A percentile compares a stretch with the other conserved stretches of the same genome.
These are phyloP conservation scores for Drosophila acutilabella DNA, from an alignment of 2,888 invertebrate species.

Conservation along the genomic window DNA sequence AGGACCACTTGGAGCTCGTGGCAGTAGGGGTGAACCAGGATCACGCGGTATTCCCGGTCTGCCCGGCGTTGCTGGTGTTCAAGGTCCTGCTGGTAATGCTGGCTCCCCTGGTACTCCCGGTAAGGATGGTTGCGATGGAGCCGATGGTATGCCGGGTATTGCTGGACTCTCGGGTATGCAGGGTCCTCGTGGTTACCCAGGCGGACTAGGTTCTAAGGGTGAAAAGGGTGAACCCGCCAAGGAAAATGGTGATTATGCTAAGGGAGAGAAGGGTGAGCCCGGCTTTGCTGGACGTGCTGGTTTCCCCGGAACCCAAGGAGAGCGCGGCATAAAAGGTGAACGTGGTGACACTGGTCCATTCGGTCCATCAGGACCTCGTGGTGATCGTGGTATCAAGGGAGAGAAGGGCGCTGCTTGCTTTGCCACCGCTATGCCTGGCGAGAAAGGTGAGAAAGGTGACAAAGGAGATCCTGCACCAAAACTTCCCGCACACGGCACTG, in stretches of 20 bases:
- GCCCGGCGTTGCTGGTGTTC: conserved; percentile 88
- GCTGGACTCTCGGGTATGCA: conserved; percentile 89
- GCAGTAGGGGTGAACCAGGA: conserved; percentile 94
- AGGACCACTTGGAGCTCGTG: conserved; percentile 92
- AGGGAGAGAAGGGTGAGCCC: conserved; percentile 94
- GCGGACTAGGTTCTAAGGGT: conserved; percentile 86
- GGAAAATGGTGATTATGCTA: conserved; percentile 86
- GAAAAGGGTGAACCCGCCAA: conserved; percentile 92
- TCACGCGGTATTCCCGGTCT: conserved; percentile 95
- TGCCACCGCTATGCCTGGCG: conserved; percentile 85
- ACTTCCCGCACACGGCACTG: conserved; percentile 39
- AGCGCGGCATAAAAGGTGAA: conserved; percentile 92
- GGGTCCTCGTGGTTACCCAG: conserved; percentile 91
- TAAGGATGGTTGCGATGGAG: conserved; percentile 97
- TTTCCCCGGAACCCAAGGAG: conserved; percentile 81
- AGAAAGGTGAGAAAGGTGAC: conserved; percentile 88
- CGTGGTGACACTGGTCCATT: conserved; percentile 84
- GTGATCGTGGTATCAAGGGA: conserved; percentile 89
- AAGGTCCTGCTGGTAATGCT: conserved; percentile 83
- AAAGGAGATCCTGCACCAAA: conserved; percentile 85
- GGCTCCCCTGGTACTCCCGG: conserved; percentile 93
- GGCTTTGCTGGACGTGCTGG: conserved; percentile 84
- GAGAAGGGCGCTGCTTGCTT: conserved; percentile 88
- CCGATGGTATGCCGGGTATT: conserved; percentile 92
- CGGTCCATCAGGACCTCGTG: conserved; percentile 89